These are phyloP conservation scores for Phortica variegata DNA, from an alignment of 1,140 invertebrate species.

Conservation along the genomic window DNA sequence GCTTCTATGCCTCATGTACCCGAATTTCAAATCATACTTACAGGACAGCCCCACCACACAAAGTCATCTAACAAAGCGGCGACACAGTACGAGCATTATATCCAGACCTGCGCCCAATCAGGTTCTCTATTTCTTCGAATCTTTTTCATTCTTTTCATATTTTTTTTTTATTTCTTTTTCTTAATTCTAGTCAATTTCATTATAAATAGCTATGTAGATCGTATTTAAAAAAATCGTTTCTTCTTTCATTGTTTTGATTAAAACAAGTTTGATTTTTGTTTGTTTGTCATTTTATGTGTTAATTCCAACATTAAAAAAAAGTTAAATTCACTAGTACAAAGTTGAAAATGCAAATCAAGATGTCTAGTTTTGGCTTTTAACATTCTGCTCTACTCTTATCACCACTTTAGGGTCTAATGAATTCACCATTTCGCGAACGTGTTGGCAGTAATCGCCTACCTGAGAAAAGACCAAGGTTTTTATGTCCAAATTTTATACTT, in stretches of 20 bases:
- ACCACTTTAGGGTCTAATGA: conserved; percentile 63
- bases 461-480: conserved; percentile 78
- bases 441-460: conserved; percentile 81
- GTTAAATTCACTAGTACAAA: too few species aligned
- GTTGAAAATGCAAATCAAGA: too few species aligned
- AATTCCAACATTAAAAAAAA: too few species aligned
- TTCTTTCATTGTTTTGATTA: conserved; percentile 4
- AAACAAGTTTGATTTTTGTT: conserved; percentile 25
- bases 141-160: conserved; percentile 12
- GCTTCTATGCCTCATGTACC: conserved; percentile 31
- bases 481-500: conserved; percentile 31
- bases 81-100: conserved; percentile 69
- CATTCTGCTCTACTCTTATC: conserved; percentile 1
- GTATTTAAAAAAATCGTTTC: too few species aligned
- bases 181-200: conserved; percentile 5
- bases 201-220: too few species aligned
- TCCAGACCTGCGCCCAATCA: conserved; percentile 58
- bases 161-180: conserved; percentile 11
- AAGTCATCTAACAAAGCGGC: conserved; percentile 68
- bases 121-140: conserved; percentile 51
- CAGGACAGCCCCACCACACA: conserved; percentile 61
- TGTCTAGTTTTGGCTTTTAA: too few species aligned
- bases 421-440: conserved; percentile 81
- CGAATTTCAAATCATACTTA: conserved; percentile 36
- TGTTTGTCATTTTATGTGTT: background rate